Evolutionary conservation across 2,888 invertebrate genomes (phyloP), one percentile per base, ranked within the genome.

Genomic region (Ennomos erosarius): DNA sequence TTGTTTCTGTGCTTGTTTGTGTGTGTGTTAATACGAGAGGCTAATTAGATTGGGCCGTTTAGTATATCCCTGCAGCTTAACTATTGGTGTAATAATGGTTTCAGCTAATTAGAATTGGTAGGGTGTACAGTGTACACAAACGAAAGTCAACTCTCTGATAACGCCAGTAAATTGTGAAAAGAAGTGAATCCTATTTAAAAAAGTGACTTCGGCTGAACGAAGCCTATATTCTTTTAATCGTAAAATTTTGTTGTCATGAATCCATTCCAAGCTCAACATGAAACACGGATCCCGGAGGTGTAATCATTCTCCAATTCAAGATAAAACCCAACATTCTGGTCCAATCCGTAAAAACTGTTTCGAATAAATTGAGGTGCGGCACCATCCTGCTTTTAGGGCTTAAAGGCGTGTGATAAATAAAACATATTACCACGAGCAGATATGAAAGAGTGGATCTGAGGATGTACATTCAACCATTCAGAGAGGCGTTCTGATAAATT

Each of bases 401-500:
- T 62, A 56, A 52, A 64, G 49, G 51, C 53, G 48, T 43, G 62
- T 46, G 38, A 64, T 62, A 65, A 66, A 71, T 74, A 72, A 71
- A 74, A 72, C 68, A 64, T 65, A 70, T 69, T 72, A 68, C 63
- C 64, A 69, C 57, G 55, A 49, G 55, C 53, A 53, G 58, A 62
- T 68, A 67, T 67, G 59, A 68, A 71, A 68, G 65, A 65, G 60
- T 65, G 52, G 13, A 44, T 37, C 42, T 54, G 43, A 46, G 47
- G 55, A 59, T 58, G 63, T 67, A 64, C 62, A 61, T 65, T 65
- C 59, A 55, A 51, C 55, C 62, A 52, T 56, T 47, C 60, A 63
- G 61, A 11, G 38, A 48, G 37, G 59, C 39, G 46, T 33, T 57
- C 55, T 70, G 70, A 71, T 73, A 76, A 75, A 81, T 75, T 71